Evolutionary conservation across 2,797 vertebrate genomes (phyloP), one percentile per base, ranked within the genome.

Genomic region (Agapornis canus): DNA sequence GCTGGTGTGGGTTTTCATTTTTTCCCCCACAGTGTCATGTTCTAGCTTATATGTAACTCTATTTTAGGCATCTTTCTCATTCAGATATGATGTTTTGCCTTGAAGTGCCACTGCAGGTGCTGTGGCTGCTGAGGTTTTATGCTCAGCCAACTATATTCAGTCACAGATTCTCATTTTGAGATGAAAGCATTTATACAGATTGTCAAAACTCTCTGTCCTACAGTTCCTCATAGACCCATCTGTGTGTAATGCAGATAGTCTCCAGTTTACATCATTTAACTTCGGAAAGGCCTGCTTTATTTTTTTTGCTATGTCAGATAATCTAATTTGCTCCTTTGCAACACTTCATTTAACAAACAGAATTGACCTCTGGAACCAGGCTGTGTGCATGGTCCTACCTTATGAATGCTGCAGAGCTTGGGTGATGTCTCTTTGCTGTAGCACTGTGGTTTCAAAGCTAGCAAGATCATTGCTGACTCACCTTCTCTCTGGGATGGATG

Each of bases 11-110:
- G 42, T n/a, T 92, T 90, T 31, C 26, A 31, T 20, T 48, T 89
- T 88, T 84, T 17, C 32, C 17, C n/a, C 17, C 39, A 17, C 31
- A 56, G 25, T 68, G 10, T 18, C 19, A 22, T 27, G 4, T 77
- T 90, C 84, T 90, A 93, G 18, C 37, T 88, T 56, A 37, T 61
- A 51, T 17, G 8, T 70, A 80, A 68, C 23, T 81, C 61, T 82
- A 54, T 85, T 95, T 94, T 72, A 65, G 85, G 23, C 63, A 82
- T 6, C 60, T 94, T 85, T 75, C 20, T 81, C 37, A 61, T 91
- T 96, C 89, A 86, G 87, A 80, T 91, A 37, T 20, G 23, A 63
- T 87, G 37, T 45, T 80, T 92, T 96, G 64, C 90, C 65, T 87
- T 70, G 49, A 90, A 78, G 40, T 82, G 25, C 66, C 86, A 76